phyloP scores from a whole-genome alignment of 1,140 invertebrate genomes.

The Ericerus pela region DNA sequence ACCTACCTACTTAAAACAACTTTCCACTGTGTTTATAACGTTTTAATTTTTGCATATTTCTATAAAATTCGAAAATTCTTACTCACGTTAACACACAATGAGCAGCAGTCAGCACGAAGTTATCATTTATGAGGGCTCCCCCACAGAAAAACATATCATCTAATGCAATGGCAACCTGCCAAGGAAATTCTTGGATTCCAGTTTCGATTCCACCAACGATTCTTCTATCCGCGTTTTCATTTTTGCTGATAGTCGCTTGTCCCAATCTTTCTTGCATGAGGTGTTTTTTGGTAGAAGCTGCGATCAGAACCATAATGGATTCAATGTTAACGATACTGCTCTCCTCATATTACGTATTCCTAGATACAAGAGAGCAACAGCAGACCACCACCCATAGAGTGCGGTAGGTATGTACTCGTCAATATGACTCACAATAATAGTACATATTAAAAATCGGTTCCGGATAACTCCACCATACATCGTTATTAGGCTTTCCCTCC shows the following conservation, averaged over 20 bases:
- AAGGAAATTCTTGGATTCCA: constrained; percentile 36
- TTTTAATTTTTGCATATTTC: too few relatives aligned
- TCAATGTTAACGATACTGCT: neutral
- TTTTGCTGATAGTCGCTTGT: neutral
- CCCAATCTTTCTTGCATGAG: neutral
- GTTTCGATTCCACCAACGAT: constrained; percentile 37
- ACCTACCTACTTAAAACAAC: too few relatives aligned
- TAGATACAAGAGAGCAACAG: too few relatives aligned
- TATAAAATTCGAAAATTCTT: too few relatives aligned
- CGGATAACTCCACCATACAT: constrained; percentile 27
- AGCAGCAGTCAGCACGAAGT: constrained; percentile 43
- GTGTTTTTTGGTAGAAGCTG: constrained; percentile 3
- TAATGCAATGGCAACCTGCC: constrained; percentile 36
- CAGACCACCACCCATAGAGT: too few relatives aligned
- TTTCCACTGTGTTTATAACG: too few relatives aligned
- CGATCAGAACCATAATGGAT: neutral
- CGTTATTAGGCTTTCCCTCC: constrained; percentile 6
- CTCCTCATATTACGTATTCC: neutral
- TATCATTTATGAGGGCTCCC: constrained; percentile 41
- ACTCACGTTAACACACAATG: constrained; percentile 47
- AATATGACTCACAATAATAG: constrained; percentile 22
- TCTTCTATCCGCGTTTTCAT: constrained; percentile 39
- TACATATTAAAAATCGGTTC: constrained; percentile 28
- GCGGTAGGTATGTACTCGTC: too few relatives aligned
- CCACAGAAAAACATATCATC: constrained; percentile 42